Conservation (phyloP, 2,888 invertebrate species). For the Spisula solida region DNA sequence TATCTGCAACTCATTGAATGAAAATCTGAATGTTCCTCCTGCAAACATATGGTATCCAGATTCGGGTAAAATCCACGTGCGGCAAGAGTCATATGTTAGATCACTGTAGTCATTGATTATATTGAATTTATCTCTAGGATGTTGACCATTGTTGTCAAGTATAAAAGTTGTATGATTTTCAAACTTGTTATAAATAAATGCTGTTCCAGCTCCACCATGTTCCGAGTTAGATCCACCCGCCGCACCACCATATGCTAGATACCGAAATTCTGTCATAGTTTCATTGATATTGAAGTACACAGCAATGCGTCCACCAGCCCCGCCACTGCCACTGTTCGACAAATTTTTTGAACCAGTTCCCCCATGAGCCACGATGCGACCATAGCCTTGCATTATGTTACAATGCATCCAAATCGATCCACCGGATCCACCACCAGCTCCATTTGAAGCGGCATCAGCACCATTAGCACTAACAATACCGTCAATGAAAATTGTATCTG, state of each 20-base stretch:
- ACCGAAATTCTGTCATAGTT: constrained; percentile 78
- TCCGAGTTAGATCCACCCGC: constrained; percentile 68
- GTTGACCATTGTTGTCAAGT: constrained; percentile 75
- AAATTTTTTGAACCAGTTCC: constrained; percentile 69
- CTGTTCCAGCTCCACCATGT: constrained; percentile 79
- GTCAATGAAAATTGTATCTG: constrained; percentile 77
- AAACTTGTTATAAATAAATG: constrained; percentile 76
- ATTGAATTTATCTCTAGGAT: constrained; percentile 67
- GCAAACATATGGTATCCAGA: constrained; percentile 75
- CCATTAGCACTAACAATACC: constrained; percentile 79
- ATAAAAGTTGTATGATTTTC: constrained; percentile 77
- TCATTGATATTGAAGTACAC: constrained; percentile 79
- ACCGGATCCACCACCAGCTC: constrained; percentile 80
- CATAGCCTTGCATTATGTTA: constrained; percentile 78
- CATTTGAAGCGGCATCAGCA: constrained; percentile 55
- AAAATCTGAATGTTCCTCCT: constrained; percentile 66
- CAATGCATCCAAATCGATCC: constrained; percentile 81
- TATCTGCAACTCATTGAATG: constrained; percentile 78
- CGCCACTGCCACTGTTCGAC: constrained; percentile 76
- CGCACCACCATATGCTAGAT: constrained; percentile 75
- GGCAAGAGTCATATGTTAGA: constrained; percentile 73
- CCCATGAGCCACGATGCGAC: constrained; percentile 78
- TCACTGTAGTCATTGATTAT: constrained; percentile 72
- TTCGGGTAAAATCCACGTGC: constrained; percentile 78
- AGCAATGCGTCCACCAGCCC: constrained; percentile 80